These are phyloP conservation scores for Vanacampus margaritifer DNA, from an alignment of 2,113 vertebrate species.

Conservation along the genomic window DNA sequence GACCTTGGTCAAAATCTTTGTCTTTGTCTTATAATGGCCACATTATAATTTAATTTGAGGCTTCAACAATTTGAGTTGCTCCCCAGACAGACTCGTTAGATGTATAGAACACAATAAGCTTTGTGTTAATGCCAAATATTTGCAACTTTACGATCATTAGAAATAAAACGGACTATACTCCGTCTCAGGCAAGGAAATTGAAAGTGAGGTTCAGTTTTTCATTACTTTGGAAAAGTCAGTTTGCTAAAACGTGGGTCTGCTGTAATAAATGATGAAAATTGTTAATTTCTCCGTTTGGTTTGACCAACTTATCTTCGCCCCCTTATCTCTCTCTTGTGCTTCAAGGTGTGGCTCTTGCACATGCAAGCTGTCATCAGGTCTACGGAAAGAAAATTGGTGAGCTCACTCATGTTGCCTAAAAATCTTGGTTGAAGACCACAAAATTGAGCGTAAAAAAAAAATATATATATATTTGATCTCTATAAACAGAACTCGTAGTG, in stretches of 20 bases:
- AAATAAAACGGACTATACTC: neutral
- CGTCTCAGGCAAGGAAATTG: neutral
- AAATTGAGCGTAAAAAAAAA: neutral
- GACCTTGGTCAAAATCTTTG: neutral
- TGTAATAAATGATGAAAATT: neutral
- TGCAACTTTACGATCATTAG: neutral
- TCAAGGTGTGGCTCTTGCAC: slow-evolving; percentile 52
- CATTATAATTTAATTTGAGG: neutral
- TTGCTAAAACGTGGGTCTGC: neutral
- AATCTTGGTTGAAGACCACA: neutral
- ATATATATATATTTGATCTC: neutral
- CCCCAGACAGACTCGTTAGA: neutral
- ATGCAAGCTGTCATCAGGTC: slow-evolving; percentile 49
- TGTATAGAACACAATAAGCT: neutral
- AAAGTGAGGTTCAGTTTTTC: neutral
- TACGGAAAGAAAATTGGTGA: slow-evolving; percentile 52
- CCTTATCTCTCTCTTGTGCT: neutral
- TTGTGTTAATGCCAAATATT: neutral
- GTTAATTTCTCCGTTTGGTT: neutral
- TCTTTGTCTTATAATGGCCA: neutral
- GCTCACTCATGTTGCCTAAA: slow-evolving; percentile 7
- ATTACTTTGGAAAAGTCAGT: neutral
- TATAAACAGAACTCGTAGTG: too few relatives aligned
- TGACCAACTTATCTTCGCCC: too few relatives aligned
- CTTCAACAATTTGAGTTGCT: neutral